Base-by-base conservation (phyloP, 2,797 vertebrate genomes). In the Galaxias olidus region DNA sequence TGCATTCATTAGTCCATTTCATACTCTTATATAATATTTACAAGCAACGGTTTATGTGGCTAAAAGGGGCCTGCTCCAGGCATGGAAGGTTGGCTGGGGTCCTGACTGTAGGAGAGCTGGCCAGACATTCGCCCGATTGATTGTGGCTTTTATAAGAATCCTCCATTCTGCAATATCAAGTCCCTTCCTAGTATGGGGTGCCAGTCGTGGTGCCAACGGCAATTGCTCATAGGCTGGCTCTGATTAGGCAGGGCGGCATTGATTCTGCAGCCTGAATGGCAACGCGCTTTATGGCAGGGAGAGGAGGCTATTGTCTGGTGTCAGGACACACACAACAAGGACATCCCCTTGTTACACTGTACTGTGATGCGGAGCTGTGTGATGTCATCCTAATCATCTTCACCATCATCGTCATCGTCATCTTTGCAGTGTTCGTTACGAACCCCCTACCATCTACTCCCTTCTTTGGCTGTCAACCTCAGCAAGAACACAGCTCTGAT, bases 21-120 rank as follows among this genome's bases (percentile, higher is more conserved):
- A 69, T 68, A 65, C 68, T 71, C 71, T 82, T 86, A 84, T 80
- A 83, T 89, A 83, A 87, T 84, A 78, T 87, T 90, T 85, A 88
- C 83, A 86, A 86, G 83, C 73, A 66, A 62, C 59, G 40, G 45
- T 81, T 75, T 74, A 84, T 81, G 59, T 64, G 76, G 63, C 72
- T 72, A 79, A 67, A 71, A 4, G 4, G 56, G 59, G n/a, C 68
- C 45, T n/a, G 42, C 59, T 40, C 48, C 18, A 17, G 65, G 18
- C 69, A 71, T 73, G 67, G 78, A 79, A 41, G 30, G 48, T 17
- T 65, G 75, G 15, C 8, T 41, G 3, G 43, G 54, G 50, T 46
- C 18, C 47, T 45, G 66, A 52, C 80, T 76, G 76, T 70, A 71
- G 79, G 77, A 82, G 80, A 76, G 76, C 79, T 73, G 68, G 77